phyloP scores from a whole-genome alignment of 2,113 vertebrate species.

The Petrocephalus microphthalmus region DNA sequence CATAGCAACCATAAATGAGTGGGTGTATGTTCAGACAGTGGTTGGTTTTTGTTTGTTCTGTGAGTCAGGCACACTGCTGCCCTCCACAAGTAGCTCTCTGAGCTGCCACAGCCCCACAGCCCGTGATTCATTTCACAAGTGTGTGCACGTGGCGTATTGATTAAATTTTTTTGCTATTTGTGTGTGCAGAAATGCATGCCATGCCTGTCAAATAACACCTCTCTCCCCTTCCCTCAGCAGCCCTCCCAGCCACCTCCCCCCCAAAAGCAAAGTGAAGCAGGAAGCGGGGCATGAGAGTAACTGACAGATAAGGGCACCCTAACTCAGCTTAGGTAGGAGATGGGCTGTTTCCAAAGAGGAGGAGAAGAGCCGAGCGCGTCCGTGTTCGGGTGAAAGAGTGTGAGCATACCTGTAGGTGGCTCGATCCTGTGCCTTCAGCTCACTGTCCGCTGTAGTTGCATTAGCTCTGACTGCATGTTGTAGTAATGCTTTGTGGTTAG shows the following conservation, averaged over 20 bases:
- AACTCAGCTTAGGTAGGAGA: constrained; percentile 76
- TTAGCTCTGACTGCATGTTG: background rate
- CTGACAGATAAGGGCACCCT: constrained; percentile 70
- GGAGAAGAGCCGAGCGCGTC: constrained; percentile 49
- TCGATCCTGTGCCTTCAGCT: background rate
- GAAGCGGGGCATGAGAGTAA: constrained; percentile 72
- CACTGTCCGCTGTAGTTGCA: background rate
- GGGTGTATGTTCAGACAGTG: background rate
- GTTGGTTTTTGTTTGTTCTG: background rate
- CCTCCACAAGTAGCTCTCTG: background rate
- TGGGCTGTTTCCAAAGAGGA: constrained; percentile 70
- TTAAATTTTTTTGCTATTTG: background rate
- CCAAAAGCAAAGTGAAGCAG: constrained; percentile 70
- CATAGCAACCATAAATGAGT: constrained; percentile 2
- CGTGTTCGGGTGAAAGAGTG: constrained; percentile 20
- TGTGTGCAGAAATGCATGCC: background rate
- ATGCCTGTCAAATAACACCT: constrained; percentile 57
- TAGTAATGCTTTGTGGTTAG: background rate
- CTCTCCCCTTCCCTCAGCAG: constrained; percentile 76
- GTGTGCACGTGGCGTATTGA: background rate
- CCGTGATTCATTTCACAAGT: constrained; percentile 2
- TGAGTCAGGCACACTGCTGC: background rate
- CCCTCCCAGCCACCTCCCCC: constrained; percentile 57
- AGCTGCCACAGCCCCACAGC: background rate
- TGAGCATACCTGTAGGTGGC: background rate